These are phyloP conservation scores for Caenorhabditis sp. DNA, from an alignment of 2,888 invertebrate genomes.

Conservation along the genomic window DNA sequence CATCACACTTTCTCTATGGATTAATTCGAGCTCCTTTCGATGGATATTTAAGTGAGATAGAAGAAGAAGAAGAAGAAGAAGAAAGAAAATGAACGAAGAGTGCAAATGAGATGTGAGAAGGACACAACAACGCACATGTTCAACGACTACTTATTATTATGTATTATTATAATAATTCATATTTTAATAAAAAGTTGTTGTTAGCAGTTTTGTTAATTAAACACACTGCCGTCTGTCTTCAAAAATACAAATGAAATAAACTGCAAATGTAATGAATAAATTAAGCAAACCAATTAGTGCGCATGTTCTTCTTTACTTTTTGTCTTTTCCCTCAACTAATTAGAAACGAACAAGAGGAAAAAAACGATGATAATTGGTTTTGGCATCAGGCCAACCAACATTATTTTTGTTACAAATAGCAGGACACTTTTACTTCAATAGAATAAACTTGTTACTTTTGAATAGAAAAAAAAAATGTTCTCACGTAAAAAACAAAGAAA, in stretches of 20 bases:
- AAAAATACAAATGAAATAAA: background rate
- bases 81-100: background rate
- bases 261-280: background rate
- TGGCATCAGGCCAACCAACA: background rate
- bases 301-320: conserved; percentile 1
- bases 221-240: background rate
- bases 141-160: background rate
- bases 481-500: background rate
- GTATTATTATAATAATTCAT: background rate
- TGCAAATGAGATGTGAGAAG: background rate
- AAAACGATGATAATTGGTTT: conserved; percentile 3
- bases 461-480: no score
- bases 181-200: background rate
- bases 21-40: background rate
- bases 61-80: background rate
- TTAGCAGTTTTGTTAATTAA: background rate
- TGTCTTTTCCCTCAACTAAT: background rate
- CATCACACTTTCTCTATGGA: background rate
- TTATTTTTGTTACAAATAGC: background rate
- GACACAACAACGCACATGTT: background rate
- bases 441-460: no score
- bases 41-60: background rate
- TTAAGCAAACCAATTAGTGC: background rate
- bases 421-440: background rate
- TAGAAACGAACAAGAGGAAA: background rate